Evolutionary conservation across 2,113 vertebrate genomes (phyloP), one percentile per base, ranked within the genome.

Genomic region (Cynocephalus volans): DNA sequence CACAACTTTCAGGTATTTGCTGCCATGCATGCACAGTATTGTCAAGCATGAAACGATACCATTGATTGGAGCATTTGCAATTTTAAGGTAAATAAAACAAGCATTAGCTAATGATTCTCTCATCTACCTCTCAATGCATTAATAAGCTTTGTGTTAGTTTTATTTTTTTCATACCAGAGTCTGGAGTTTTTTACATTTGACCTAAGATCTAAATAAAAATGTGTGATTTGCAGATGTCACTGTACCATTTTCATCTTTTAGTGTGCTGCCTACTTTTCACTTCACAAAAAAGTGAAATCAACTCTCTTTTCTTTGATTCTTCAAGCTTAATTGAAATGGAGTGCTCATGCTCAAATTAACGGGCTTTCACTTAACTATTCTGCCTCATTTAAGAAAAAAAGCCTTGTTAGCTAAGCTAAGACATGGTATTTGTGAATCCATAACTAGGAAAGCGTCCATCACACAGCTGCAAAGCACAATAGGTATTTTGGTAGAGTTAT

Each of bases 361-460:
- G 86, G 70, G 23, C 92, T 97, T 97, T 93, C 56, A 73, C 93
- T 95, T 93, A 94, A 97, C 83, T 94, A 73, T 70, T 90, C 84
- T 96, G 95, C 92, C 75, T 95, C 93, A 88, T 96, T 96, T 96
- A 96, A 97, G 95, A 56, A 45, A 80, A 95, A 88, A 75, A 77
- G 41, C 41, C 87, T 95, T 97, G 73, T 97, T 97, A 93, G 50
- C 52, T 97, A 90, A 73, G 19, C 67, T 81, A 98, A 98, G 97
- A 96, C 77, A 81, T 82, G 94, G 73, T 76, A 94, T 93, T 36
- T 48, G 73, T 87, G 88, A 97, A 96, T 98, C 79, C 58, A 5
- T 93, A 96, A 86, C 93, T 96, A 82, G 90, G 69, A 96, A 97
- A 88, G 36, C 52, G 69, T 54, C 67, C 8, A 50, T 95, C 45